phyloP scores from a whole-genome alignment of 1,140 invertebrate genomes.

The Drosophila truncata region DNA sequence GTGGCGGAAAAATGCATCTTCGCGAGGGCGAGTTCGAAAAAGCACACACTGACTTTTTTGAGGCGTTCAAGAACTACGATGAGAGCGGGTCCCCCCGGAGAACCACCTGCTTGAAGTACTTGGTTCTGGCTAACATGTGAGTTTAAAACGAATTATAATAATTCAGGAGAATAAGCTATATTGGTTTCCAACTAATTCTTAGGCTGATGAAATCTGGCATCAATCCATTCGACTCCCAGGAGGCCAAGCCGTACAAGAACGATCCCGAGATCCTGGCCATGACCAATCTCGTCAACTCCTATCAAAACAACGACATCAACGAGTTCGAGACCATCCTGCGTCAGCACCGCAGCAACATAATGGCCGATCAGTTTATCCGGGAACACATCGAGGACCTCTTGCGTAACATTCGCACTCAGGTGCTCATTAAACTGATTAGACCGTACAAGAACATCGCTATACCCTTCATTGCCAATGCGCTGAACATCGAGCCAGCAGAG shows the following conservation, averaged over 20 bases:
- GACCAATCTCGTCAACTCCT: slow-evolving; percentile 99
- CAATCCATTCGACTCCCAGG: slow-evolving; percentile 99
- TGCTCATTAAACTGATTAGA: slow-evolving; percentile 98
- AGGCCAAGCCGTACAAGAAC: slow-evolving; percentile 99
- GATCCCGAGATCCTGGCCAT: slow-evolving; percentile 99
- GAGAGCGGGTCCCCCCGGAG: slow-evolving; percentile 99
- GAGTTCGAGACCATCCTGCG: slow-evolving; percentile 99
- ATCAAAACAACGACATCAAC: slow-evolving; percentile 99
- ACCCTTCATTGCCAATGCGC: slow-evolving; percentile 98
- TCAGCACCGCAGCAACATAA: slow-evolving; percentile 97
- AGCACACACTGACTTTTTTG: slow-evolving; percentile 99
- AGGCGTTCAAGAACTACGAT: slow-evolving; percentile 99
- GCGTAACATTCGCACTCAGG: slow-evolving; percentile 98
- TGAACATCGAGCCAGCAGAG: slow-evolving; percentile 98
- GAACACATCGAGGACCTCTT: slow-evolving; percentile 99
- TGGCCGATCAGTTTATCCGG: slow-evolving; percentile 99
- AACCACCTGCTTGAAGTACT: slow-evolving; percentile 99
- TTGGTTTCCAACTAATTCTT: background rate
- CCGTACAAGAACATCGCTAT: slow-evolving; percentile 99
- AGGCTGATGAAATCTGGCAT: slow-evolving; percentile 99
- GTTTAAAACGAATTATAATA: background rate
- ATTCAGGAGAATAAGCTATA: background rate
- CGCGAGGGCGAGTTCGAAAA: slow-evolving; percentile 99
- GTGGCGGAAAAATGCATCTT: slow-evolving; percentile 99
- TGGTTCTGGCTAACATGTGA: slow-evolving; percentile 99